These are phyloP conservation scores for Calliphora vomitoria DNA, from an alignment of 2,888 invertebrate genomes.

Conservation along the genomic window DNA sequence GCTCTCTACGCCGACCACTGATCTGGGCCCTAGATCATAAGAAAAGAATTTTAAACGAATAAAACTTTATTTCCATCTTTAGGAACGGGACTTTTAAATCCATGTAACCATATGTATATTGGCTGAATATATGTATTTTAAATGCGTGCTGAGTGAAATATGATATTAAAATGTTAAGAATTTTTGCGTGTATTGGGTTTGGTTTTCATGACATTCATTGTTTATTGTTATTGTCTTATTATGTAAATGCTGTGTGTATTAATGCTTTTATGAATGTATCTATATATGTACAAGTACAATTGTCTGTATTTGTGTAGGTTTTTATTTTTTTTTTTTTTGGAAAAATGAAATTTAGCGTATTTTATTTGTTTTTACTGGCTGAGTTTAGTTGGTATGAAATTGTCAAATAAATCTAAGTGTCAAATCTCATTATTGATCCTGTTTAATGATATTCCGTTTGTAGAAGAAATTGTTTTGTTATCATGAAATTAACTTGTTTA, in stretches of 20 bases:
- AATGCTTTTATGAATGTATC: neutral
- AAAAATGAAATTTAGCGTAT: slow-evolving; percentile 23
- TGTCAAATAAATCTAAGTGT: slow-evolving; percentile 64
- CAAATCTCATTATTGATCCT: slow-evolving; percentile 67
- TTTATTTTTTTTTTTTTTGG: slow-evolving; percentile 31
- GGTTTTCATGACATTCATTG: slow-evolving; percentile 64
- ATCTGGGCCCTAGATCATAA: too few relatives aligned
- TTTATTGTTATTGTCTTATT: slow-evolving; percentile 71
- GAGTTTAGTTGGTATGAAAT: slow-evolving; percentile 44
- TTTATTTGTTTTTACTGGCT: slow-evolving; percentile 36
- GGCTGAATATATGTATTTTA: neutral
- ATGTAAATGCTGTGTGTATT: slow-evolving; percentile 53
- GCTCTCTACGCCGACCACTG: too few relatives aligned
- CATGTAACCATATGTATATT: too few relatives aligned
- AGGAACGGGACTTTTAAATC: too few relatives aligned
- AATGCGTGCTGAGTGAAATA: slow-evolving; percentile 68
- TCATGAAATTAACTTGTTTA: slow-evolving; percentile 24
- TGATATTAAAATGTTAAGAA: slow-evolving; percentile 62
- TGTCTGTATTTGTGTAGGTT: neutral
- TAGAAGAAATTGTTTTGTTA: slow-evolving; percentile 16
- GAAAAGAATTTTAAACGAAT: too few relatives aligned
- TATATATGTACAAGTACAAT: neutral
- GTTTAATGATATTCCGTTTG: slow-evolving; percentile 23
- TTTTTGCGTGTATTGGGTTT: slow-evolving; percentile 61
- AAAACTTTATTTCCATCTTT: too few relatives aligned